These are phyloP conservation scores for Pachyrhynchus sulphureomaculatus DNA, from an alignment of 1,140 invertebrate species.

Conservation along the genomic window DNA sequence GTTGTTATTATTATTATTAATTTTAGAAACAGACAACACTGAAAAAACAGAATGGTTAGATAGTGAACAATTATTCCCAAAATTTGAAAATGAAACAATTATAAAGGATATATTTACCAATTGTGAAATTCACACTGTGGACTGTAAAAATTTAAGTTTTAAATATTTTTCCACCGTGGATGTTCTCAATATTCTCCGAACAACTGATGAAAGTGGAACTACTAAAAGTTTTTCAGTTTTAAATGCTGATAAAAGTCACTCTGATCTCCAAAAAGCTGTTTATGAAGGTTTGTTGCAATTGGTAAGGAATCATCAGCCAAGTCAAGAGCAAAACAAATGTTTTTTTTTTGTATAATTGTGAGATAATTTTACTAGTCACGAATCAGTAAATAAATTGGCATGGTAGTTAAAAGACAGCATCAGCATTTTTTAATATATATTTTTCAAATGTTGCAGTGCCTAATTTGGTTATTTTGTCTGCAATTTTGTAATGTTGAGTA, in stretches of 20 bases:
- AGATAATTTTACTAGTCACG: too few species aligned
- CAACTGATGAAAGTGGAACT: background rate
- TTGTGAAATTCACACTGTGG: background rate
- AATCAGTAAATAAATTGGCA: too few species aligned
- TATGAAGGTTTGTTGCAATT: conserved; percentile 65
- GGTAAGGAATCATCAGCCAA: conserved; percentile 26
- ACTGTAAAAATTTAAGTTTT: conserved; percentile 4
- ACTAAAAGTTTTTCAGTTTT: conserved; percentile 51
- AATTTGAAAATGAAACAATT: background rate
- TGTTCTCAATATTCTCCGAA: conserved; percentile 27
- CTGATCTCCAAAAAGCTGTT: conserved; percentile 68
- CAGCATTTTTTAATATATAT: too few species aligned
- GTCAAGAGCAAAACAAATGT: too few species aligned
- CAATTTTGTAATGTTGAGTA: too few species aligned
- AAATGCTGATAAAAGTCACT: conserved; percentile 65
- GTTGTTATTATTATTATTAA: too few species aligned
- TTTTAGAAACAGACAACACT: background rate
- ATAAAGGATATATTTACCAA: conserved; percentile 1
- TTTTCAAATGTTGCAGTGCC: too few species aligned
- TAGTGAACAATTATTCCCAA: conserved; percentile 28
- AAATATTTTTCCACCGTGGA: conserved; percentile 27
- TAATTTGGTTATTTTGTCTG: too few species aligned
- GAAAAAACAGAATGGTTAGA: conserved; percentile 11
- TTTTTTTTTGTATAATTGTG: too few species aligned
- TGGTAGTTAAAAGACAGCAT: too few species aligned